A percentile compares a stretch with the other conserved stretches of the same genome.
Evolutionary conservation across 2,113 vertebrate species (phyloP).

Genomic region (Anolis carolinensis): DNA sequence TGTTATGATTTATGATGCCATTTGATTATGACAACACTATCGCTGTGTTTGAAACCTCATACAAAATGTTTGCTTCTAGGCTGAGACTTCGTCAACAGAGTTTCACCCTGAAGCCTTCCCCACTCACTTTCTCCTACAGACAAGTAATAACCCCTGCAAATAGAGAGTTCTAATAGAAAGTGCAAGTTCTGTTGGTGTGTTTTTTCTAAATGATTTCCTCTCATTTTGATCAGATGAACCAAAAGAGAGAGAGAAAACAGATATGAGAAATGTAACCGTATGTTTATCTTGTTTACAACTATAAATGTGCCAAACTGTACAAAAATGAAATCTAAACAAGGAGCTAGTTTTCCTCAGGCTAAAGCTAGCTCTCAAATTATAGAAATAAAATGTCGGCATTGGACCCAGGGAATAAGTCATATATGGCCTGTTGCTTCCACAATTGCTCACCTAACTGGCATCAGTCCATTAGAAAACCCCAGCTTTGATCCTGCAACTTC

Average conservation of each 20-base stretch:
- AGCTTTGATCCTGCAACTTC: background rate
- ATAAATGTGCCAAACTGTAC: constrained; percentile 30
- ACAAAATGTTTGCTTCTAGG: constrained; percentile 26
- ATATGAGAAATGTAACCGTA: constrained; percentile 45
- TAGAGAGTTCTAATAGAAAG: constrained; percentile 19
- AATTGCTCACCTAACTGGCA: constrained; percentile 2
- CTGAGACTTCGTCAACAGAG: constrained; percentile 40
- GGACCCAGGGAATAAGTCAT: background rate
- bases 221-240: constrained; percentile 47
- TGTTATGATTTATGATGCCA: constrained; percentile 42
- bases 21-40: constrained; percentile 41
- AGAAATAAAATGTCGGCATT: constrained; percentile 28
- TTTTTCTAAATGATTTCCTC: constrained; percentile 27
- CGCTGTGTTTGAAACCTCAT: constrained; percentile 49
- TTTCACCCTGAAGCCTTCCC: constrained; percentile 40
- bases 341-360: constrained; percentile 22
- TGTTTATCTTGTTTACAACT: constrained; percentile 39
- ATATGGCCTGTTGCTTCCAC: constrained; percentile 5
- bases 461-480: background rate
- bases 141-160: constrained; percentile 43
- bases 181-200: background rate
- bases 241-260: constrained; percentile 27
- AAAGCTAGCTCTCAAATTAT: background rate
- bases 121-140: constrained; percentile 24
- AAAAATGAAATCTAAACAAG: constrained; percentile 22